Conservation (phyloP, 2,113 vertebrate genomes). For the Mellivora capensis region DNA sequence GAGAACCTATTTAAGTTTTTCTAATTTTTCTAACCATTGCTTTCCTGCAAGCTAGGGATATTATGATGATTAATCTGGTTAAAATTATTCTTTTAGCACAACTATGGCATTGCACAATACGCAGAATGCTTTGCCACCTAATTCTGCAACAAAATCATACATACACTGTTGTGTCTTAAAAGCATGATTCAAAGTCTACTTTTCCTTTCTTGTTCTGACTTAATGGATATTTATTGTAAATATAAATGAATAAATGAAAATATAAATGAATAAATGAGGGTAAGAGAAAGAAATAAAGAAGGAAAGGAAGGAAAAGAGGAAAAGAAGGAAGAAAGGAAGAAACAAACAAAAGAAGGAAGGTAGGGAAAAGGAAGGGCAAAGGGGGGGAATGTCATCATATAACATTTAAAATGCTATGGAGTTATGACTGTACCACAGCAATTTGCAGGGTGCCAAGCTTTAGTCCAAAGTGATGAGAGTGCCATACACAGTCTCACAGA, state of each 20-base stretch:
- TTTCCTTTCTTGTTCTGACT: neutral
- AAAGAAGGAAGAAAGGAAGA: neutral
- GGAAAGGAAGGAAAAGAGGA: too few relatives aligned
- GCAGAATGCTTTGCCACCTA: neutral
- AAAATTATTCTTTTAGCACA: neutral
- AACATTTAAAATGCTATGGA: neutral
- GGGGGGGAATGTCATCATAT: neutral
- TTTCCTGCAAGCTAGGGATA: neutral
- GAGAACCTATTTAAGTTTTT: constrained; percentile 6
- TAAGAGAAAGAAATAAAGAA: neutral
- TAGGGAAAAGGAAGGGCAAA: neutral
- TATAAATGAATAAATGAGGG: neutral
- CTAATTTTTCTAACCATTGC: neutral
- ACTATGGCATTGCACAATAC: neutral
- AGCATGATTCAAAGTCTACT: neutral
- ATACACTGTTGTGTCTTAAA: neutral
- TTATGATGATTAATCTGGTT: neutral
- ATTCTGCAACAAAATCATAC: neutral
- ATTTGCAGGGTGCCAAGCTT: neutral
- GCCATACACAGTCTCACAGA: neutral
- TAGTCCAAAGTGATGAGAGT: neutral
- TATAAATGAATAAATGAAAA: neutral
- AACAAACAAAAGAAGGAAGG: neutral
- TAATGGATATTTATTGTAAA: neutral
- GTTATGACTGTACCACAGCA: neutral